Evolutionary conservation across 1,140 invertebrate genomes (phyloP).

Genomic region (Pseudobourletiella spinata): DNA sequence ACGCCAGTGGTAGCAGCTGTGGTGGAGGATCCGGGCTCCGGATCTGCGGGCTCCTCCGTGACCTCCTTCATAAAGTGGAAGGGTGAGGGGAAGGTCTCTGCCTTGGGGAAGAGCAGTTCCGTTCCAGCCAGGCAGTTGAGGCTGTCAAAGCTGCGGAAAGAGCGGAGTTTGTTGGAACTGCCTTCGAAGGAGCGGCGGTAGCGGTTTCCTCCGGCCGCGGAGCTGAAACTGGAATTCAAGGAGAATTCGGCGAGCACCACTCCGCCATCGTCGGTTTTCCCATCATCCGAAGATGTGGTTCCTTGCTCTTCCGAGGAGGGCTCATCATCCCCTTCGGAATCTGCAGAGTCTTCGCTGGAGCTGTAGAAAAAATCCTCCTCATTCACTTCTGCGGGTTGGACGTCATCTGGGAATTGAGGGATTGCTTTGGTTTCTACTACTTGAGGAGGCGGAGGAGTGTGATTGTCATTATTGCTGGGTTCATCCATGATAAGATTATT

Average conservation of each 20-base stretch:
- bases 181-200: constrained; percentile 30
- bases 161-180: constrained; percentile 17
- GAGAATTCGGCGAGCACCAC: constrained; percentile 35
- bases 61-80: constrained; percentile 32
- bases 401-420: constrained; percentile 5
- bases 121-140: constrained; percentile 32
- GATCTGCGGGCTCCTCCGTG: constrained; percentile 1
- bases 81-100: constrained; percentile 34
- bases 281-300: constrained; percentile 2
- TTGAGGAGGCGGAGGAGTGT: background rate
- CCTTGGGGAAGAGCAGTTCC: constrained; percentile 33
- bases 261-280: constrained; percentile 20
- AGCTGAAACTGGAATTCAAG: constrained; percentile 11
- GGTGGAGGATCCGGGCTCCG: background rate
- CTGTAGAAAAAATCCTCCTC: constrained; percentile 36
- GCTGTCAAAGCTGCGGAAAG: constrained; percentile 34
- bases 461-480: background rate
- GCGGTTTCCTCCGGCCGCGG: background rate
- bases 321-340: background rate
- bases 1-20: background rate
- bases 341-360: constrained; percentile 13
- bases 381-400: constrained; percentile 29
- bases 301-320: background rate
- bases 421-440: background rate
- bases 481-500: background rate